Evolutionary conservation across 2,113 vertebrate genomes (phyloP).

Genomic region (Cynoglossus semilaevis): DNA sequence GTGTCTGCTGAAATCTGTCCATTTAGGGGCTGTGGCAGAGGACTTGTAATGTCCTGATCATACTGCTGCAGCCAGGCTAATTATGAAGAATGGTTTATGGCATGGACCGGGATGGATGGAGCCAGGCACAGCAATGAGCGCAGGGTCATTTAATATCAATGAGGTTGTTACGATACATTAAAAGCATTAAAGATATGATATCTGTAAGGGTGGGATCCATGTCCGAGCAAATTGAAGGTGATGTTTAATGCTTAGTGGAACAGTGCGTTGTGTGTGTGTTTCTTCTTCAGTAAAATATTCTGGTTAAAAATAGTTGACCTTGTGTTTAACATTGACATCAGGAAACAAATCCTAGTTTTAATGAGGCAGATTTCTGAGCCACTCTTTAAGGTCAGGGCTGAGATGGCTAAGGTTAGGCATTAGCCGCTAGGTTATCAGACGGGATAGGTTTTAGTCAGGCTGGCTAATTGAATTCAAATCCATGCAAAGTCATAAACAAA

Average conservation of each 20-base stretch:
- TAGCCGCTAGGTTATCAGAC: no score
- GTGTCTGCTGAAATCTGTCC: constrained; percentile 69
- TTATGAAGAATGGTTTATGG: constrained; percentile 72
- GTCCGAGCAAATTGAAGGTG: constrained; percentile 38
- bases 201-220: constrained; percentile 44
- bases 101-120: constrained; percentile 51
- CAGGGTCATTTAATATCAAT: constrained; percentile 56
- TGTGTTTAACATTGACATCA: no score
- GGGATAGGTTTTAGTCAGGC: no score
- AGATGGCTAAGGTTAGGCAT: no score
- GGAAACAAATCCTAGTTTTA: no score
- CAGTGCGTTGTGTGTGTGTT: neutral
- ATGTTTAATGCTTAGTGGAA: neutral
- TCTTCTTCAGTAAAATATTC: neutral
- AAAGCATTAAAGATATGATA: constrained; percentile 49
- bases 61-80: constrained; percentile 60
- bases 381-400: no score
- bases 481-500: no score
- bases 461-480: no score
- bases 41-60: constrained; percentile 72
- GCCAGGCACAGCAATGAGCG: constrained; percentile 38
- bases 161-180: constrained; percentile 53
- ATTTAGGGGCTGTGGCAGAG: constrained; percentile 66
- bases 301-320: neutral
- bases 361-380: no score